phyloP scores from a whole-genome alignment of 1,140 invertebrate species.

The Ridgeia piscesae region DNA sequence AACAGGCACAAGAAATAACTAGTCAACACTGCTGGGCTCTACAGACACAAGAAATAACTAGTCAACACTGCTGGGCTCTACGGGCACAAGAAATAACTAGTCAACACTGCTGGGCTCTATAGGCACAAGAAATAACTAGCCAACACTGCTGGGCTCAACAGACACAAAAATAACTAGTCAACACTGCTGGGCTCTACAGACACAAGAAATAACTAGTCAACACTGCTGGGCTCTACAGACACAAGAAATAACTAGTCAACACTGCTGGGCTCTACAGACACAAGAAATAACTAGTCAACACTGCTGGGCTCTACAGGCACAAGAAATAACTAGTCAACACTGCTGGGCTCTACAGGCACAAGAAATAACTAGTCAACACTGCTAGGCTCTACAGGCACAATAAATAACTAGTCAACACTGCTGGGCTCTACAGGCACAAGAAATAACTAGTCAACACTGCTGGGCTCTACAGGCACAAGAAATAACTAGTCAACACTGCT shows the following conservation, averaged over 20 bases:
- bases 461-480: constrained; percentile 67
- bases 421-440: constrained; percentile 68
- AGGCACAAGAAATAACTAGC: constrained; percentile 21
- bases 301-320: constrained; percentile 71
- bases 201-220: constrained; percentile 60
- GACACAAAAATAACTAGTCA: constrained; percentile 39
- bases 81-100: constrained; percentile 20
- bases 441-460: constrained; percentile 70
- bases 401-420: constrained; percentile 68
- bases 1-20: constrained; percentile 37
- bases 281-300: constrained; percentile 64
- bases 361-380: constrained; percentile 68
- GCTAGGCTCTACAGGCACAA: constrained; percentile 68
- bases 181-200: constrained; percentile 77
- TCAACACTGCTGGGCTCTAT: constrained; percentile 78
- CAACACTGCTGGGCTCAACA: constrained; percentile 77
- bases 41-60: constrained; percentile 25
- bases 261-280: constrained; percentile 72
- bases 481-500: constrained; percentile 72
- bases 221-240: constrained; percentile 73
- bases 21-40: constrained; percentile 81
- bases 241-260: constrained; percentile 63
- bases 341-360: constrained; percentile 69
- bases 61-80: constrained; percentile 79
- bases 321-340: constrained; percentile 66